A percentile compares a stretch with the other conserved stretches of the same genome.
Evolutionary conservation across 2,797 vertebrate genomes (phyloP).

Genomic region (Ceryle rudis): DNA sequence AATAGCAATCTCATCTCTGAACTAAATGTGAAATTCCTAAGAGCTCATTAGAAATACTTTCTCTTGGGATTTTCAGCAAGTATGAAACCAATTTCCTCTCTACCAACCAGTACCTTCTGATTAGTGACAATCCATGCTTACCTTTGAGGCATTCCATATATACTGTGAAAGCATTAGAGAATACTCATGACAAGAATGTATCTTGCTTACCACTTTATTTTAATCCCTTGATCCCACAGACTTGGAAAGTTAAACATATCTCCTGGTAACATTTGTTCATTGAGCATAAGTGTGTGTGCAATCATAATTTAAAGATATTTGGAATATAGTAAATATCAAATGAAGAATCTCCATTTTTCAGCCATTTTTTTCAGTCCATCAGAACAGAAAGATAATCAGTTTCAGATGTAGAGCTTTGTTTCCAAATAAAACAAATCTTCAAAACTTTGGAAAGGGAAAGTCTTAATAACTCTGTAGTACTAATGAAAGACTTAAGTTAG

Average conservation of each 20-base stretch:
- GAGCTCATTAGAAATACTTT: background rate
- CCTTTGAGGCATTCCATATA: background rate
- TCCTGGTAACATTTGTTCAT: background rate
- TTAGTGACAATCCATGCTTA: background rate
- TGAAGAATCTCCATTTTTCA: background rate
- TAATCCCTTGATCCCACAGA: background rate
- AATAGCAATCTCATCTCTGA: background rate
- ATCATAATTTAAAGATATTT: background rate
- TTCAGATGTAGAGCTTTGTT: background rate
- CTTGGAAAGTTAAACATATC: background rate
- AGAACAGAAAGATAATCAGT: background rate
- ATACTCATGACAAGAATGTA: background rate
- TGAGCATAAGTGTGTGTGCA: background rate
- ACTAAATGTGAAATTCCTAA: background rate
- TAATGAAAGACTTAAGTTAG: background rate
- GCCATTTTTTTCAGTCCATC: background rate
- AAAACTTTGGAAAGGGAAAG: background rate
- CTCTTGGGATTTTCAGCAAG: background rate
- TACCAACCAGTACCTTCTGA: background rate
- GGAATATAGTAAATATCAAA: background rate
- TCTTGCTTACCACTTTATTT: background rate
- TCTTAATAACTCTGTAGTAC: background rate
- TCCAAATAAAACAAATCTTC: background rate
- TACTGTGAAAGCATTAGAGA: background rate
- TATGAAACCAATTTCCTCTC: background rate